Evolutionary conservation across 2,888 invertebrate genomes (phyloP).

Genomic region (Cephus spinipes): DNA sequence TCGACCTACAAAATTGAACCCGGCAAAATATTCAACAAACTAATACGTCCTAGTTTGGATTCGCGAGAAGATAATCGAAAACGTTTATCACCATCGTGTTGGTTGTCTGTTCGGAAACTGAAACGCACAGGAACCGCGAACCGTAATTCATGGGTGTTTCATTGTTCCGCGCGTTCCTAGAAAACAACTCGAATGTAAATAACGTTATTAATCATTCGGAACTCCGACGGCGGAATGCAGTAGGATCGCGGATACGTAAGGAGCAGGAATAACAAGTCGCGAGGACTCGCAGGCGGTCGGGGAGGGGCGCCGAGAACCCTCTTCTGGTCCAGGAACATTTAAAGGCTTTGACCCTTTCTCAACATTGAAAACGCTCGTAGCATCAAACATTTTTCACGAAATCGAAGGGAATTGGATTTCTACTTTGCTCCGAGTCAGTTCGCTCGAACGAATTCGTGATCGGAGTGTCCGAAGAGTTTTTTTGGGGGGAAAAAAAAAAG

Average conservation of each 20-base stretch:
- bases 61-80: not conserved
- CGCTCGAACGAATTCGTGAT: slow-evolving; percentile 42
- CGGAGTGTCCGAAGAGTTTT: slow-evolving; percentile 33
- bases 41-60: not conserved
- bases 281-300: too few species aligned
- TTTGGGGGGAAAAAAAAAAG: not conserved
- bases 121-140: not conserved
- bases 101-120: not conserved
- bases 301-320: too few species aligned
- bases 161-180: not conserved
- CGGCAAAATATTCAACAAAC: too few species aligned
- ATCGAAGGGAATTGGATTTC: slow-evolving; percentile 41
- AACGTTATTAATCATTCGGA: not conserved
- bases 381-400: slow-evolving; percentile 31
- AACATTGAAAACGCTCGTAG: slow-evolving; percentile 21
- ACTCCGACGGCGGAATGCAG: not conserved
- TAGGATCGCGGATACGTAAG: not conserved
- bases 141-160: not conserved
- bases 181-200: not conserved
- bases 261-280: not conserved
- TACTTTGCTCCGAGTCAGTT: slow-evolving; percentile 23
- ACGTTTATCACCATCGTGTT: not conserved
- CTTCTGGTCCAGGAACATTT: too few species aligned
- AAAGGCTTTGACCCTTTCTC: not conserved
- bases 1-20: not conserved